Evolutionary conservation across 2,113 vertebrate genomes (phyloP).

Genomic region (Monarcha castaneiventris): DNA sequence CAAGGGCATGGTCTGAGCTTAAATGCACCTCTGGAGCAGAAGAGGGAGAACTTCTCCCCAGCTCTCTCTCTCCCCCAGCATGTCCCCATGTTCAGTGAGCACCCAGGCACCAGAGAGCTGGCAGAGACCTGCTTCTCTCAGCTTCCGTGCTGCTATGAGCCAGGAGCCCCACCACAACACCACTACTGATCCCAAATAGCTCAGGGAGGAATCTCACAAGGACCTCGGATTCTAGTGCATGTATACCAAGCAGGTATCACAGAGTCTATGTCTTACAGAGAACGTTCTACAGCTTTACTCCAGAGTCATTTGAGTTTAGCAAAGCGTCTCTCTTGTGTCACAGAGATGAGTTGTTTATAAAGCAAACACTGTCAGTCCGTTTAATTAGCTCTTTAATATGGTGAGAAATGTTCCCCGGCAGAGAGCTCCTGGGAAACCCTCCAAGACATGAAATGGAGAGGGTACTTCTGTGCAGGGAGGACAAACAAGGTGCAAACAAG

Average conservation of each 20-base stretch:
- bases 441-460: slow-evolving; percentile 39
- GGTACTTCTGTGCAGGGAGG: not conserved
- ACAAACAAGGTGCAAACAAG: not conserved
- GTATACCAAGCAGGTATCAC: not conserved
- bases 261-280: accelerated
- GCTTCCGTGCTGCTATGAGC: not conserved
- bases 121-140: not conserved
- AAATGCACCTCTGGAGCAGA: not conserved
- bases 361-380: slow-evolving; percentile 5
- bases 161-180: not conserved
- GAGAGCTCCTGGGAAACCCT: slow-evolving; percentile 11
- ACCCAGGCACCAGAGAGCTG: not conserved
- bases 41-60: not conserved
- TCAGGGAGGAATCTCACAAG: not conserved
- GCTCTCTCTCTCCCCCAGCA: not conserved
- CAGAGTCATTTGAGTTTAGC: not conserved
- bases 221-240: accelerated
- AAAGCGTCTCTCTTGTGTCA: not conserved
- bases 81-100: not conserved
- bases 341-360: slow-evolving; percentile 18
- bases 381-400: slow-evolving; percentile 37
- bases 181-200: not conserved
- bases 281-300: not conserved
- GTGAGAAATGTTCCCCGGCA: slow-evolving; percentile 34
- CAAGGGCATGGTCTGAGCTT: not conserved